Conservation (phyloP, 2,888 invertebrate species). For the Stramonita haemastoma region DNA sequence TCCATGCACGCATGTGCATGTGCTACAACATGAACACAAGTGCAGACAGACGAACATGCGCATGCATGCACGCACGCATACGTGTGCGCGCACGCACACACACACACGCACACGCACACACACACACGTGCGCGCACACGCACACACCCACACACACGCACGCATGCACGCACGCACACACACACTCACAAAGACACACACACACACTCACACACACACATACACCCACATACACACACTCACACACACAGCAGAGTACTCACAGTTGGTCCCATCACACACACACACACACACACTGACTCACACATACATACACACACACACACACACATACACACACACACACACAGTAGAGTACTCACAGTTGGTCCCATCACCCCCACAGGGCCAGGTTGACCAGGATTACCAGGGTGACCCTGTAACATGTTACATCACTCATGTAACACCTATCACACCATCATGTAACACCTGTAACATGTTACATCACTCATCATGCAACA, state of each 20-base stretch:
- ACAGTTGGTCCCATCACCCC: constrained; percentile 80
- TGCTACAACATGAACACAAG: not conserved
- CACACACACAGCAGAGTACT: no score
- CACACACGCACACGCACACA: not conserved
- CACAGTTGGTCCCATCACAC: no score
- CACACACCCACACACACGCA: constrained; percentile 12
- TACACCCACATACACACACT: no score
- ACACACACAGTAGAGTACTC: constrained; percentile 50
- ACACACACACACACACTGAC: no score
- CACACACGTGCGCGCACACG: no score
- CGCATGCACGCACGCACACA: not conserved
- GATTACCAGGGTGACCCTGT: constrained; percentile 81
- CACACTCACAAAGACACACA: no score
- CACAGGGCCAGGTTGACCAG: constrained; percentile 81
- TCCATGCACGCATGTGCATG: not conserved
- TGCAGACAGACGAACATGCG: not conserved
- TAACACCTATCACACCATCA: no score
- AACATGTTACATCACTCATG: not conserved
- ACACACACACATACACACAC: not conserved
- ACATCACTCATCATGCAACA: no score
- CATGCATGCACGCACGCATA: not conserved
- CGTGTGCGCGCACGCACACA: not conserved
- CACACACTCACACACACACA: no score
- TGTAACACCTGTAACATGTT: not conserved
- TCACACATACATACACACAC: no score